Conservation (phyloP, 2,797 vertebrate species). For the Chiroxiphia lanceolata region DNA sequence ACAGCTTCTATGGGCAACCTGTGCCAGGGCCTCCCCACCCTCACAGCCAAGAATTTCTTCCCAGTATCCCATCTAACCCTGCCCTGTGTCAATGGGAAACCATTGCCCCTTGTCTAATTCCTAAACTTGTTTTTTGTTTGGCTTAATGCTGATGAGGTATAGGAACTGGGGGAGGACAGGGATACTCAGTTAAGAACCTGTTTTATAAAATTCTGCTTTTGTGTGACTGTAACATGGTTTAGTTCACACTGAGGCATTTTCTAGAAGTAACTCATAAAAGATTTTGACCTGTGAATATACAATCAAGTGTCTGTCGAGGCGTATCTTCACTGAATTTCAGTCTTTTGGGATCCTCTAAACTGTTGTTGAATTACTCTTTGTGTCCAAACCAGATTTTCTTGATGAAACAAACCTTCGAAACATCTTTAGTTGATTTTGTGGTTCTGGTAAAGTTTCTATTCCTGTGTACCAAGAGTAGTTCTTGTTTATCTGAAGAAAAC, state of each 20-base stretch:
- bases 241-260: neutral
- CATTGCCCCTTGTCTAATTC: neutral
- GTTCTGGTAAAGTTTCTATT: neutral
- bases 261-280: neutral
- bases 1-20: neutral
- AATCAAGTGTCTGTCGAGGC: neutral
- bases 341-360: neutral
- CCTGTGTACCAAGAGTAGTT: neutral
- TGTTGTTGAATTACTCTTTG: neutral
- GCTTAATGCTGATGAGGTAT: neutral
- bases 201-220: neutral
- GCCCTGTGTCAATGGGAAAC: neutral
- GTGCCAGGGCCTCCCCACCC: neutral
- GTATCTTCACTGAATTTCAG: neutral
- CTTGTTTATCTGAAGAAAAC: neutral
- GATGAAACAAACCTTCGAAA: neutral
- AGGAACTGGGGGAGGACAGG: neutral
- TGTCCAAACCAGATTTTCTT: neutral
- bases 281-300: neutral
- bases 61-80: neutral
- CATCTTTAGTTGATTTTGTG: neutral
- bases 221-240: neutral
- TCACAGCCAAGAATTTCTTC: rapidly evolving
- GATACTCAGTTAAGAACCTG: neutral
- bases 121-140: neutral